Evolutionary conservation across 2,888 invertebrate species (phyloP).

Genomic region (Leptothorax acervorum): DNA sequence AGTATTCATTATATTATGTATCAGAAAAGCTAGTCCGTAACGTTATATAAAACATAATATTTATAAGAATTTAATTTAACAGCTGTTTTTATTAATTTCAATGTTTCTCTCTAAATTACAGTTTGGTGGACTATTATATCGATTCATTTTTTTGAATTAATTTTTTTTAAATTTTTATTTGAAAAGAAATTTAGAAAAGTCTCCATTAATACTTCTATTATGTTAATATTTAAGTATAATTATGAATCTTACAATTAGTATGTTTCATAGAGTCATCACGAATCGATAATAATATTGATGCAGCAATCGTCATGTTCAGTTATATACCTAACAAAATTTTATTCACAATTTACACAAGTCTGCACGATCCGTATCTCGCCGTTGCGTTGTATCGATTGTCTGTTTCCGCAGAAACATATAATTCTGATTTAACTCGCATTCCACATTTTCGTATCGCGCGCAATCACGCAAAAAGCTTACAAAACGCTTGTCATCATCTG

Average conservation of each 20-base stretch:
- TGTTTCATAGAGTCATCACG: neutral
- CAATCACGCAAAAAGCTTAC: constrained; percentile 1
- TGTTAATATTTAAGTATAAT: neutral
- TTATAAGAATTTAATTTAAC: constrained; percentile 26
- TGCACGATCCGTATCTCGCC: neutral
- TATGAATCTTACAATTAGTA: neutral
- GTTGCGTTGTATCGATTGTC: neutral
- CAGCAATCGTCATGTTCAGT: neutral
- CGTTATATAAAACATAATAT: neutral
- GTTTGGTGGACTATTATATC: neutral
- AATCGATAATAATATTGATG: neutral
- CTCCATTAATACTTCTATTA: neutral
- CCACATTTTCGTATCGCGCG: neutral
- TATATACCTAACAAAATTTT: neutral
- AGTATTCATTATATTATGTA: neutral
- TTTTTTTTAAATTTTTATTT: neutral
- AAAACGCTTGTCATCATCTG: neutral
- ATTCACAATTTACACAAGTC: neutral
- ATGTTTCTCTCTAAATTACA: neutral
- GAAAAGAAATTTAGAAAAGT: neutral
- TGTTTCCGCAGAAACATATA: neutral
- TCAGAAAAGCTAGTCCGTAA: neutral
- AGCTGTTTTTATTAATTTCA: constrained; percentile 13
- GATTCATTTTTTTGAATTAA: neutral
- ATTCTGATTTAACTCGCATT: constrained; percentile 13